Percentiles rank a stretch among this genome's conserved stretches.
These are phyloP conservation scores for Urosaurus nigricauda DNA, from an alignment of 2,797 vertebrate species.

Conservation along the genomic window DNA sequence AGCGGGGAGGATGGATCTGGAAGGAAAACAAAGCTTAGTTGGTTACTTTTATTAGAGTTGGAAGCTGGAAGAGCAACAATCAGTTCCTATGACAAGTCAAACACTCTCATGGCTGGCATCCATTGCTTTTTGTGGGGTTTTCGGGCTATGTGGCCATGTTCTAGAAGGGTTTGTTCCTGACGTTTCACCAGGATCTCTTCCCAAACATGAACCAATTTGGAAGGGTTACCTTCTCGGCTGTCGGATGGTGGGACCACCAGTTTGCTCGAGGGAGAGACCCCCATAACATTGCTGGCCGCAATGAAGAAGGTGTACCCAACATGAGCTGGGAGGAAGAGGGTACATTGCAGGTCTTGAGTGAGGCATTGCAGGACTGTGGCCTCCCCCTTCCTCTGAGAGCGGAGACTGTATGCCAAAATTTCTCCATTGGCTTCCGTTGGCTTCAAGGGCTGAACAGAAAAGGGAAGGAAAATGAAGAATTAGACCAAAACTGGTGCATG, in stretches of 20 bases:
- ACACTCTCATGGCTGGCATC: too few relatives aligned
- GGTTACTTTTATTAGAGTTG: too few relatives aligned
- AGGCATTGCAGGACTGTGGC: not conserved
- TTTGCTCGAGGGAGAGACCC: conserved; percentile 70
- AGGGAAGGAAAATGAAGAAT: not conserved
- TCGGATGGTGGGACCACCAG: conserved; percentile 43
- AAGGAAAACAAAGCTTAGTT: not conserved
- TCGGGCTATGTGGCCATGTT: too few relatives aligned
- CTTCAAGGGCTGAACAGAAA: conserved; percentile 70
- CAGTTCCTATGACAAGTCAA: too few relatives aligned
- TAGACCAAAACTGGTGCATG: not conserved
- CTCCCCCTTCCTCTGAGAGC: conserved; percentile 45
- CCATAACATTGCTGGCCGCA: conserved; percentile 72
- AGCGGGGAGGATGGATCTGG: not conserved
- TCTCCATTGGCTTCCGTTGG: conserved; percentile 73
- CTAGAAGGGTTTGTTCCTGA: too few relatives aligned
- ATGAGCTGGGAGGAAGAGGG: conserved; percentile 59
- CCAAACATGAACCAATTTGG: too few relatives aligned
- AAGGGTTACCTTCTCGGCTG: conserved; percentile 8
- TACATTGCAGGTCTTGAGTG: conserved; percentile 61
- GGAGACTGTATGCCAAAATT: conserved; percentile 70
- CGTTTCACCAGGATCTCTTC: too few relatives aligned
- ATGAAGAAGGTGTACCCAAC: conserved; percentile 69
- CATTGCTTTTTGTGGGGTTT: too few relatives aligned
- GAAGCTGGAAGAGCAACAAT: too few relatives aligned